These are phyloP conservation scores for Phalloptychus januarius DNA, from an alignment of 2,797 vertebrate species.

Conservation along the genomic window DNA sequence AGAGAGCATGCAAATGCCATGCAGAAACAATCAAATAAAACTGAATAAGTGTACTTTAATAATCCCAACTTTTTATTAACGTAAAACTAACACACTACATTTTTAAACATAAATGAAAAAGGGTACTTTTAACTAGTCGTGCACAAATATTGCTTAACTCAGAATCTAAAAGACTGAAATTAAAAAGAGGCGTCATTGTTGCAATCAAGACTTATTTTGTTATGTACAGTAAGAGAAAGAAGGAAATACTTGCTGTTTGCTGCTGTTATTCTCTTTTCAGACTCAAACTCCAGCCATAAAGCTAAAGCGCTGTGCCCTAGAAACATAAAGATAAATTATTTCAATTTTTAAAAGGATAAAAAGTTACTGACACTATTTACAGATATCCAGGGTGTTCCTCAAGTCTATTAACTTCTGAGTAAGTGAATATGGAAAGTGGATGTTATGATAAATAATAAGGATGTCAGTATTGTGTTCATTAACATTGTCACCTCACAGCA, in stretches of 20 bases:
- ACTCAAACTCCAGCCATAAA: neutral
- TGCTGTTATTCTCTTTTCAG: neutral
- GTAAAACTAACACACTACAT: neutral
- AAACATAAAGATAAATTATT: neutral
- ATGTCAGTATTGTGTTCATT: neutral
- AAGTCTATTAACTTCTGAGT: neutral
- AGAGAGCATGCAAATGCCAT: no score
- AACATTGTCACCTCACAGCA: neutral
- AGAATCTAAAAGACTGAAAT: no score
- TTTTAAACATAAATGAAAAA: neutral
- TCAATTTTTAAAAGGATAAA: neutral
- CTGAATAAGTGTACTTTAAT: no score
- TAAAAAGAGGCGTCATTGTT: no score
- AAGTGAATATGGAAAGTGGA: neutral
- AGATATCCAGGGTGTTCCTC: neutral
- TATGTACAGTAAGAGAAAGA: no score
- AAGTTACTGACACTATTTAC: neutral
- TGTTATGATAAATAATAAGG: neutral
- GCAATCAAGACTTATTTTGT: no score
- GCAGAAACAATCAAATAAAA: no score
- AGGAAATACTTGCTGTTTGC: neutral
- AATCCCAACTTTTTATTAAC: neutral
- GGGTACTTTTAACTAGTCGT: neutral
- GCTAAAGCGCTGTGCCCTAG: neutral
- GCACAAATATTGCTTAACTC: no score